Conservation (phyloP, 2,113 vertebrate genomes). For the Seriola aureovittata region DNA sequence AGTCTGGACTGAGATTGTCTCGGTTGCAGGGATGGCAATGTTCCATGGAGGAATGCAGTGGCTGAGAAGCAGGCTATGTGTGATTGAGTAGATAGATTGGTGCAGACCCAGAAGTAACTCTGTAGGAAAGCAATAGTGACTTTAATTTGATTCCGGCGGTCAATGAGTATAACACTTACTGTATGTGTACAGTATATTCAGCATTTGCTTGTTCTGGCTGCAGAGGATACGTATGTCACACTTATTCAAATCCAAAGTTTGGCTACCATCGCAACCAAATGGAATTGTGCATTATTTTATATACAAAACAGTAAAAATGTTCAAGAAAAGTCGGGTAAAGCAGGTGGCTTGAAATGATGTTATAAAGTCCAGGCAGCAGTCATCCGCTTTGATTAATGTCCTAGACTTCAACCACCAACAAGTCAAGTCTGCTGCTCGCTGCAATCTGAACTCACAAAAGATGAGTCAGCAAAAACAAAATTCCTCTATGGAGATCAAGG, state of each 20-base stretch:
- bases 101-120: too few relatives aligned
- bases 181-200: neutral
- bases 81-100: too few relatives aligned
- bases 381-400: neutral
- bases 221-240: neutral
- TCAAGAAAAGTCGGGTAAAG: neutral
- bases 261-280: too few relatives aligned
- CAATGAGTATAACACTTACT: too few relatives aligned
- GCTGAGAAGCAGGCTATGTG: too few relatives aligned
- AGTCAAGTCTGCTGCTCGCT: neutral
- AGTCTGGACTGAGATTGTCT: too few relatives aligned
- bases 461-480: neutral
- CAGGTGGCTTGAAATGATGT: neutral
- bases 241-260: neutral
- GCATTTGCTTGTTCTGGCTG: neutral
- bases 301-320: neutral
- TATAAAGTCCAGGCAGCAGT: neutral
- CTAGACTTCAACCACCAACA: neutral
- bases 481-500: neutral
- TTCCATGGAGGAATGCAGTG: too few relatives aligned
- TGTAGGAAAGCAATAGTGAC: too few relatives aligned
- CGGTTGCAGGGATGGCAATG: too few relatives aligned
- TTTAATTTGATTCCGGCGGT: too few relatives aligned
- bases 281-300: neutral
- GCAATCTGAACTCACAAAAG: neutral